These are phyloP conservation scores for Taenioides sp. DNA, from an alignment of 2,797 vertebrate species.

Conservation along the genomic window DNA sequence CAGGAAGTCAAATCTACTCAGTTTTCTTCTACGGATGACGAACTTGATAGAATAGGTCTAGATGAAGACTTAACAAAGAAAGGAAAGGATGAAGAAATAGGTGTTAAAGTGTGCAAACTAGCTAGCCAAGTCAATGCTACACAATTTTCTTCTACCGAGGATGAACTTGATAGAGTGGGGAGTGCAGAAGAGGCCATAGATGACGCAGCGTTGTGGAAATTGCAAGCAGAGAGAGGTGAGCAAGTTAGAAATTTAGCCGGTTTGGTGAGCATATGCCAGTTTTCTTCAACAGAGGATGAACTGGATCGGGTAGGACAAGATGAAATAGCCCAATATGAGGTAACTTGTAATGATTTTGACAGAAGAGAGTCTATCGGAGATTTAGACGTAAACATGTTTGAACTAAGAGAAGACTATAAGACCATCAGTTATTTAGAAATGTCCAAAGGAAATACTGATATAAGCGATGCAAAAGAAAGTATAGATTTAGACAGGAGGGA, in stretches of 20 bases:
- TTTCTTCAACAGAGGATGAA: slow-evolving; percentile 68
- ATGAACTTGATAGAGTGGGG: slow-evolving; percentile 48
- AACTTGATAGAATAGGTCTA: slow-evolving; percentile 55
- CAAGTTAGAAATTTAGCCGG: slow-evolving; percentile 51
- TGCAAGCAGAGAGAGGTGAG: slow-evolving; percentile 42
- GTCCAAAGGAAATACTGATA: not conserved
- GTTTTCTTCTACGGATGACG: slow-evolving; percentile 75
- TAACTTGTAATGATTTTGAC: not conserved
- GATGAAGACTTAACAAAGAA: slow-evolving; percentile 21
- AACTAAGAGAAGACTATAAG: slow-evolving; percentile 38
- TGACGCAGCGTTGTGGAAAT: slow-evolving; percentile 52
- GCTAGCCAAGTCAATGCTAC: slow-evolving; percentile 45
- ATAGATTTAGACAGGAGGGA: slow-evolving; percentile 23
- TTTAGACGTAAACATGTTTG: slow-evolving; percentile 62
- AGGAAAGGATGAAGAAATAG: slow-evolving; percentile 41
- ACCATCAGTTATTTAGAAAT: slow-evolving; percentile 7
- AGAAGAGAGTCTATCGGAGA: slow-evolving; percentile 47
- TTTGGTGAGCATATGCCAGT: slow-evolving; percentile 60
- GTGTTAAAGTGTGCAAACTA: slow-evolving; percentile 55
- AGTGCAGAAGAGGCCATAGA: slow-evolving; percentile 26
- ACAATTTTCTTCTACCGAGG: slow-evolving; percentile 66
- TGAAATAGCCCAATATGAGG: slow-evolving; percentile 8
- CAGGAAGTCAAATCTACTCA: slow-evolving; percentile 47
- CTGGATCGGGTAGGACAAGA: slow-evolving; percentile 45
- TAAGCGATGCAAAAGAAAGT: not conserved